phyloP scores from a whole-genome alignment of 1,140 invertebrate species.

The Drosophila varians region DNA sequence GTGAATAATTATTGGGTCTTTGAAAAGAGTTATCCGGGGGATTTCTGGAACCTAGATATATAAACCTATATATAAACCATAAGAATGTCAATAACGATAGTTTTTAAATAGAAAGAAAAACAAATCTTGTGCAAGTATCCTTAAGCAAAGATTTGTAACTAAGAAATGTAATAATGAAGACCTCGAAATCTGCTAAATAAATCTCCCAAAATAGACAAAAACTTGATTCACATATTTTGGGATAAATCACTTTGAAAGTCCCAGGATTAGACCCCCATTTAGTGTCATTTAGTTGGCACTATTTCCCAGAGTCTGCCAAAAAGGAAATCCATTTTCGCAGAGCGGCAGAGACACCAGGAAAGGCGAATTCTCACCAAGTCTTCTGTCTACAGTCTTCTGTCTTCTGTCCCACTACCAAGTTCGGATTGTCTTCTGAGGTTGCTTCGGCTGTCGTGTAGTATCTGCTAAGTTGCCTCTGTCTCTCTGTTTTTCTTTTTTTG shows the following conservation, averaged over 20 bases:
- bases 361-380: constrained; percentile 28
- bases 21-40: not conserved
- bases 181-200: too few relatives aligned
- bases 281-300: constrained; percentile 17
- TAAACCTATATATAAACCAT: too few relatives aligned
- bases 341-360: too few relatives aligned
- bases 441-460: constrained; percentile 54
- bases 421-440: constrained; percentile 27
- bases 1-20: not conserved
- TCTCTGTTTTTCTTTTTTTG: constrained; percentile 5
- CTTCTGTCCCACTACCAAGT: constrained; percentile 40
- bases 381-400: not conserved
- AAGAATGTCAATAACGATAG: too few relatives aligned
- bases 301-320: constrained; percentile 15
- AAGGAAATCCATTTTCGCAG: constrained; percentile 48
- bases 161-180: too few relatives aligned
- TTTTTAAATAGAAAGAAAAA: too few relatives aligned
- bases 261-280: constrained; percentile 21
- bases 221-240: too few relatives aligned
- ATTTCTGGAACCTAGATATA: too few relatives aligned
- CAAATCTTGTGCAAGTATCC: too few relatives aligned
- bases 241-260: not conserved
- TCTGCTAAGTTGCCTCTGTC: constrained; percentile 45
- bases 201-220: too few relatives aligned
- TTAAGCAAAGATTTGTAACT: too few relatives aligned